Evolutionary conservation across 2,113 vertebrate genomes (phyloP).

Genomic region (Diadophis punctatus): DNA sequence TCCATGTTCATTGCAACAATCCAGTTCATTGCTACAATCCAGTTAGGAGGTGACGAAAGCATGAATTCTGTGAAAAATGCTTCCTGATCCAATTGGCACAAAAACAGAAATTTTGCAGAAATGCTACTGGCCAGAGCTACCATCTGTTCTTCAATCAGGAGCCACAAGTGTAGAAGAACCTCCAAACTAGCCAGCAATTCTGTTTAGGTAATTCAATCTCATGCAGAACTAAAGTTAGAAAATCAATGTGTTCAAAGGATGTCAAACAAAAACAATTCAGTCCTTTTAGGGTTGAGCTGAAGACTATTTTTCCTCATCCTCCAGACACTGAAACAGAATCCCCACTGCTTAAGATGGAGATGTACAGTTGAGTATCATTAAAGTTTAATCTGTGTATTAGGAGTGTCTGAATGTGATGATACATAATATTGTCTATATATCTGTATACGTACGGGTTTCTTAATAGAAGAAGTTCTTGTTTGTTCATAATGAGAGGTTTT

Average conservation of each 20-base stretch:
- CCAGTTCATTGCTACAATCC: background rate
- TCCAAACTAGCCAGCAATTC: background rate
- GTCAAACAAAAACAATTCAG: background rate
- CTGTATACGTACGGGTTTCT: background rate
- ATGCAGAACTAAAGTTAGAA: background rate
- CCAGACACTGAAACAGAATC: background rate
- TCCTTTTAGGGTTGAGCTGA: background rate
- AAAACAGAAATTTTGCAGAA: background rate
- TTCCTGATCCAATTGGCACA: background rate
- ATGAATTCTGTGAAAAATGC: background rate
- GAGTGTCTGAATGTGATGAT: background rate
- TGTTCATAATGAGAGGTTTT: background rate
- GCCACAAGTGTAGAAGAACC: background rate
- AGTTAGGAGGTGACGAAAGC: background rate
- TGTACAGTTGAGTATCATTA: background rate
- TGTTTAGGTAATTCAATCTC: background rate
- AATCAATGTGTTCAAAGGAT: background rate
- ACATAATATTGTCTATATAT: background rate
- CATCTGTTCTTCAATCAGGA: background rate
- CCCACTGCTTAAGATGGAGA: background rate
- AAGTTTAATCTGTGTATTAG: background rate
- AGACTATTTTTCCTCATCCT: background rate
- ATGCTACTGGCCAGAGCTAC: background rate
- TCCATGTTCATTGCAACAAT: background rate
- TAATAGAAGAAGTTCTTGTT: background rate